Base-by-base conservation (phyloP, 2,888 invertebrate species). In the Alloplasta piceator region DNA sequence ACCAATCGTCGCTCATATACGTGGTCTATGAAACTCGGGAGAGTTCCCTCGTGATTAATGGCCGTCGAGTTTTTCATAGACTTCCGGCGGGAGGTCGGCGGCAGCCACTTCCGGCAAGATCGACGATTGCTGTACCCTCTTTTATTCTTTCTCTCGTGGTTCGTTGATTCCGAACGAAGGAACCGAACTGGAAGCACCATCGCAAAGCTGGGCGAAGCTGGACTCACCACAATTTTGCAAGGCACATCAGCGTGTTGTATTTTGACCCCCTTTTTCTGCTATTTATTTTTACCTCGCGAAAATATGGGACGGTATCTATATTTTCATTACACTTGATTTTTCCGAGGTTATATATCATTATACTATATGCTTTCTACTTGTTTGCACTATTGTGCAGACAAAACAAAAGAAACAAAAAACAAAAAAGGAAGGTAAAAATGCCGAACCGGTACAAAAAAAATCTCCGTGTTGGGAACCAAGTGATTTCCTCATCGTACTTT, bases 81-180 rank as follows among this genome's bases (percentile, higher is more conserved):
- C 73, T 64, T 74, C 73, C 64, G 73, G 73, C 46, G 48, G 56
- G 12, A 50, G 50, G 50, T 50, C 50, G 14, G 14, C 14, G n/a
- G 50, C 50, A 50, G 50, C 64, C 77, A 78, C 81, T 81, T 81
- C 81, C 81, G 81, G 70, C 71, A 74, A 81, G 81, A 81, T 81
- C 81, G 78, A 75, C 78, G 81, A 81, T 81, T 78, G 81, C 80
- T 52, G 63, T 58, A 38, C 56, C 64, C 43, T 61, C 14, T 55
- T 16, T 55, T 14, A 14, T 16, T 55, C 14, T 55, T 16, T n/a
- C 55, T 43, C 73, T 41, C 71, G 55, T 78, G 78, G 78, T 81
- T 56, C 66, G 81, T 66, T 81, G 81, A 78, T 66, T 81, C 66
- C 74, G 39, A 43, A 14, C 68, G 80, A 78, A 74, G 74, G 64